phyloP scores from a whole-genome alignment of 2,113 vertebrate genomes.

The Agapornis roseicollis region DNA sequence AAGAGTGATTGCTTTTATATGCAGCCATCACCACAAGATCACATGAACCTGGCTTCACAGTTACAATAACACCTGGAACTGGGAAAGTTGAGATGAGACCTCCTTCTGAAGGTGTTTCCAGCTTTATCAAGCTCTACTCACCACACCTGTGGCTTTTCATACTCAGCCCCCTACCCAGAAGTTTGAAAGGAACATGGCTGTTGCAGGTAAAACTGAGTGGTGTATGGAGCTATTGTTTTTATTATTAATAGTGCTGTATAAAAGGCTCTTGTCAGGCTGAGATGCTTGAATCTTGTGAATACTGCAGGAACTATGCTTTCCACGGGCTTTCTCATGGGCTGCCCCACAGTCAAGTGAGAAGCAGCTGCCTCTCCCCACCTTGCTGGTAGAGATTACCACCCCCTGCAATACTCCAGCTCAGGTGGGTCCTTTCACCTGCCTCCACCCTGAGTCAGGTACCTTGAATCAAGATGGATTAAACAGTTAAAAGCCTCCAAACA shows the following conservation, averaged over 20 bases:
- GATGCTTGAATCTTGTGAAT: accelerated
- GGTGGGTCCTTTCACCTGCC: not conserved
- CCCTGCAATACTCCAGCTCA: not conserved
- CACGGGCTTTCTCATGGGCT: accelerated
- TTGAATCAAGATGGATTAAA: not conserved
- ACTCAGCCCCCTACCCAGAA: not conserved
- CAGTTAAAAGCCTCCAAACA: not conserved
- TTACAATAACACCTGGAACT: not conserved
- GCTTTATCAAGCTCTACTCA: not conserved
- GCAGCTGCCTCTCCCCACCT: not conserved
- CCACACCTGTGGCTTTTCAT: not conserved
- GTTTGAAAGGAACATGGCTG: not conserved
- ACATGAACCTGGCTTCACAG: not conserved
- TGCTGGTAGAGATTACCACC: not conserved
- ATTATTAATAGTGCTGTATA: not conserved
- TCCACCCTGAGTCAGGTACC: not conserved
- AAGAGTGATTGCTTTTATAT: not conserved
- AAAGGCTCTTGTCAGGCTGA: not conserved
- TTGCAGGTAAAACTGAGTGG: not conserved
- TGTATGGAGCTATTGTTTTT: not conserved
- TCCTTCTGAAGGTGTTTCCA: not conserved
- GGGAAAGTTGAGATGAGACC: not conserved
- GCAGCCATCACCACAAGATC: not conserved
- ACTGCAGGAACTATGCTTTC: not conserved
- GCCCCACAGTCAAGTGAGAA: not conserved